Conservation (phyloP, 1,140 invertebrate genomes). For the Panulirus ornatus region DNA sequence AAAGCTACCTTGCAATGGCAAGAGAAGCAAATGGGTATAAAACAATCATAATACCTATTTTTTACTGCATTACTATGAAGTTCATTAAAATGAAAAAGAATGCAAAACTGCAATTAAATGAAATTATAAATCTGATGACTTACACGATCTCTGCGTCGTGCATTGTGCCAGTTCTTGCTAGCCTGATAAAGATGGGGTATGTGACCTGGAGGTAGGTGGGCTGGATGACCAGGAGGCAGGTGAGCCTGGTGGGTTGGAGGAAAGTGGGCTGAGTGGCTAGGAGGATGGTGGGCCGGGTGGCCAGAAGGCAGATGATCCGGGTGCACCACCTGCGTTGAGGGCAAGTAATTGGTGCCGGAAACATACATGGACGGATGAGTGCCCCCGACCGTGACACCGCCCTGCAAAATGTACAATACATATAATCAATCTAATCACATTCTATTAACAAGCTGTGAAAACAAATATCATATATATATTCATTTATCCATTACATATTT, state of each 20-base stretch:
- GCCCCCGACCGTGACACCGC: conserved; percentile 33
- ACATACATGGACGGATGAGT: conserved; percentile 68
- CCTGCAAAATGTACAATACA: not conserved
- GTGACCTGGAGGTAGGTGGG: conserved; percentile 56
- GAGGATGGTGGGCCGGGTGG: conserved; percentile 53
- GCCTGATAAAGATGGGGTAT: conserved; percentile 51
- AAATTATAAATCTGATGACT: no score
- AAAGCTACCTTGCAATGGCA: no score
- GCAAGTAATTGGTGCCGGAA: conserved; percentile 45
- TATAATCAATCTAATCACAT: no score
- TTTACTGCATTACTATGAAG: no score
- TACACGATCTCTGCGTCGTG: conserved; percentile 69
- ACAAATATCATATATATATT: not conserved
- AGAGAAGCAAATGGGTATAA: no score
- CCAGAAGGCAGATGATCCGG: conserved; percentile 36
- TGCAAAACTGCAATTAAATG: no score
- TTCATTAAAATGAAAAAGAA: no score
- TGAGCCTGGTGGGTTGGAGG: conserved; percentile 29
- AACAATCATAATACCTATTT: no score
- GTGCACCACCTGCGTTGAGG: conserved; percentile 36
- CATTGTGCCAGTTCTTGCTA: conserved; percentile 61
- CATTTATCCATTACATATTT: not conserved
- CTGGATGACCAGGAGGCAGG: conserved; percentile 41
- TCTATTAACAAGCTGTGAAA: not conserved
- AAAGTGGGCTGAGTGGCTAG: conserved; percentile 15